Percentiles rank a stretch among this genome's conserved stretches.
These are phyloP conservation scores for Ganaspis brasiliensis DNA, from an alignment of 2,888 invertebrate genomes.

Conservation along the genomic window DNA sequence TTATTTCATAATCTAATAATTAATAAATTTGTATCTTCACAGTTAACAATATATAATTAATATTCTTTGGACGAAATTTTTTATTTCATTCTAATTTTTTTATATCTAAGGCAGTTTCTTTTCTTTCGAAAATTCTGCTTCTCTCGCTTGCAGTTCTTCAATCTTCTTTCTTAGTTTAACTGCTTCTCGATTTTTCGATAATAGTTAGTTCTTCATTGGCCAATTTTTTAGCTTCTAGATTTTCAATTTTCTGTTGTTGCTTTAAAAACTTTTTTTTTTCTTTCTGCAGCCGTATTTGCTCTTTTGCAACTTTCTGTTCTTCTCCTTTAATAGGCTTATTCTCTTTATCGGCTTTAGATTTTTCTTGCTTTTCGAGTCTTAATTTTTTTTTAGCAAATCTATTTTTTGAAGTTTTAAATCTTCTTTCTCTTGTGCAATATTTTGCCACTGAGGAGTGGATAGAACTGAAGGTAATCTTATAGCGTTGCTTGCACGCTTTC, in stretches of 20 bases:
- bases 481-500: background rate
- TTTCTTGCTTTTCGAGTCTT: background rate
- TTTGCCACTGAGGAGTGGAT: background rate
- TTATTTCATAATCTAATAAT: no score
- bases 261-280: background rate
- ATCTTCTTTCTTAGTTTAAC: background rate
- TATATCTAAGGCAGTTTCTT: no score
- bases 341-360: background rate
- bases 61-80: no score
- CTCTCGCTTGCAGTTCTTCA: background rate
- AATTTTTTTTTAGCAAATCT: background rate
- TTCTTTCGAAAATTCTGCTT: background rate
- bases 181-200: background rate
- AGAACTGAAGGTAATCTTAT: background rate
- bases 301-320: background rate
- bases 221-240: background rate
- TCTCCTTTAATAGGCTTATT: background rate
- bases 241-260: background rate
- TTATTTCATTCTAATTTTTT: no score
- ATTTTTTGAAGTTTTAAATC: background rate
- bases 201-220: background rate
- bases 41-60: no score
- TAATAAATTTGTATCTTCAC: no score
- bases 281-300: background rate
- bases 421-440: background rate